Evolutionary conservation across 2,797 vertebrate genomes (phyloP).

Genomic region (Brachyalestes nurse): DNA sequence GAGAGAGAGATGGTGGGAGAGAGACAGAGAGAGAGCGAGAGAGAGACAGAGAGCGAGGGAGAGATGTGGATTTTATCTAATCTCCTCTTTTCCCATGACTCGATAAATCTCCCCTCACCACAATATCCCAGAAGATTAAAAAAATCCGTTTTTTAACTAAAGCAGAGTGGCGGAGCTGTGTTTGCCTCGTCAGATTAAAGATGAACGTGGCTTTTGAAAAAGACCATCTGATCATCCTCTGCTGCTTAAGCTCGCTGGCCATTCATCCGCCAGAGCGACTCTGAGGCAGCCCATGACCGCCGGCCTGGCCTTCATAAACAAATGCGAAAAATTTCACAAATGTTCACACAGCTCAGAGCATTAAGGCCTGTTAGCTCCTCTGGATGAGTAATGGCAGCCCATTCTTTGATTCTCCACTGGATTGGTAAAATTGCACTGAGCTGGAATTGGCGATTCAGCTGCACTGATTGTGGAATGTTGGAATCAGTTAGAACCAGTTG

Average conservation of each 20-base stretch:
- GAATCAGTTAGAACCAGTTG: too few species aligned
- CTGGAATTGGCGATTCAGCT: too few species aligned
- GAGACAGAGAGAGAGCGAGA: background rate
- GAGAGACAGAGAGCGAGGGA: slow-evolving; percentile 17
- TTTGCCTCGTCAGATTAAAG: slow-evolving; percentile 49
- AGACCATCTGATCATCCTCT: slow-evolving; percentile 17
- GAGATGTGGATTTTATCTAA: slow-evolving; percentile 67
- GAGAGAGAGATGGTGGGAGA: too few species aligned
- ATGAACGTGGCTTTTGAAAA: slow-evolving; percentile 17
- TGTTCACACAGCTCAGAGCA: background rate
- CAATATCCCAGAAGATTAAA: slow-evolving; percentile 61
- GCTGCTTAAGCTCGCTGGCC: slow-evolving; percentile 5
- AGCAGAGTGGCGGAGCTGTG: slow-evolving; percentile 64
- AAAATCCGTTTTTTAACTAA: slow-evolving; percentile 72
- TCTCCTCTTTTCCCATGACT: slow-evolving; percentile 72
- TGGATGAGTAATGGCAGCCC: background rate
- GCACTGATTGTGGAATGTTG: too few species aligned
- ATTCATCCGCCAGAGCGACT: background rate
- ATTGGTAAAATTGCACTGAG: too few species aligned
- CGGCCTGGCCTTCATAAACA: background rate
- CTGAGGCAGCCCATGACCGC: background rate
- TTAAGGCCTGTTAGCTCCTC: background rate
- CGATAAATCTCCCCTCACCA: slow-evolving; percentile 70
- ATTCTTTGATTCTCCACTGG: too few species aligned
- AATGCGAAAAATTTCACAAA: background rate